Evolutionary conservation across 1,140 invertebrate genomes (phyloP).

Genomic region (Panagrolaimus sp.): DNA sequence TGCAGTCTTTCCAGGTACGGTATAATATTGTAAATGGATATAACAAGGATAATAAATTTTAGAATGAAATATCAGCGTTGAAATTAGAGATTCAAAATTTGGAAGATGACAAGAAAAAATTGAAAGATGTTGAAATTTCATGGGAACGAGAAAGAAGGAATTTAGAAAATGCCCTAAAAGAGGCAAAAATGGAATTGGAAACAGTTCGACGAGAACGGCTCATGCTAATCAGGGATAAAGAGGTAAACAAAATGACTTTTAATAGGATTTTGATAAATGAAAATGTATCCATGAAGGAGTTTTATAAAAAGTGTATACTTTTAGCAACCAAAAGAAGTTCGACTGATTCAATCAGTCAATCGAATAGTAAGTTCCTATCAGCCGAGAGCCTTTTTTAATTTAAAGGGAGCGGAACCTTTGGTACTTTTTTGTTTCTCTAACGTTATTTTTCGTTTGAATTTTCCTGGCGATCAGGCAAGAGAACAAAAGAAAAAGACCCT

Average conservation of each 20-base stretch:
- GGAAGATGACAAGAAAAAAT: conserved; percentile 6
- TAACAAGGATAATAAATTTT: neutral
- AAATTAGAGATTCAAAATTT: neutral
- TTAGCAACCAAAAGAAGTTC: conserved; percentile 1
- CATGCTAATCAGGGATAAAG: neutral
- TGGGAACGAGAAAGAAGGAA: neutral
- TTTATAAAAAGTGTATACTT: neutral
- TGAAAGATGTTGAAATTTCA: neutral
- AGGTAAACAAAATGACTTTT: neutral
- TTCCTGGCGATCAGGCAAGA: too few relatives aligned
- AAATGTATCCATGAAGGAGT: neutral
- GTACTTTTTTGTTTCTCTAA: too few relatives aligned
- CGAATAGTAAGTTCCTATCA: conserved; percentile 21
- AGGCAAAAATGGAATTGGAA: neutral
- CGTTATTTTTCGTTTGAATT: too few relatives aligned
- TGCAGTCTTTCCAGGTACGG: neutral
- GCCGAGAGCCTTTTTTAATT: too few relatives aligned
- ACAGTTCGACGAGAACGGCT: neutral
- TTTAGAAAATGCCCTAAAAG: neutral
- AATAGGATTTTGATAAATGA: neutral
- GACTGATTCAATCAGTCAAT: conserved; percentile 21
- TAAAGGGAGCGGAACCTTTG: too few relatives aligned
- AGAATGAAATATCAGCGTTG: neutral
- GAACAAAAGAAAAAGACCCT: too few relatives aligned
- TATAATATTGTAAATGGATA: too few relatives aligned